Conservation (phyloP, 2,113 vertebrate genomes). For the Probosciger aterrimus region DNA sequence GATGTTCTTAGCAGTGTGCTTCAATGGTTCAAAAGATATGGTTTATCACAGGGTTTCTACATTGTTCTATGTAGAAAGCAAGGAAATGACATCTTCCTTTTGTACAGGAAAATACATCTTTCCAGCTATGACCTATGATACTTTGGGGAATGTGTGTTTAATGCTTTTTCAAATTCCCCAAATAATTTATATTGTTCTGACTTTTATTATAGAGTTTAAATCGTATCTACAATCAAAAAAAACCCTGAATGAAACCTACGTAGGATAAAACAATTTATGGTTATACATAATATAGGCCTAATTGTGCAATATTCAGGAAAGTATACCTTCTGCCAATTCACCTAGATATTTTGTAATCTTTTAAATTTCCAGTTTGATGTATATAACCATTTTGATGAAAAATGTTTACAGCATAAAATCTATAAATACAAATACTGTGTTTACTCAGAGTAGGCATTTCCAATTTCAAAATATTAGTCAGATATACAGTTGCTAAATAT, state of each 20-base stretch:
- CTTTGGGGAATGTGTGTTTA: neutral
- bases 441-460: neutral
- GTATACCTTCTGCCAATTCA: neutral
- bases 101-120: neutral
- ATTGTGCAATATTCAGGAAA: neutral
- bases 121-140: neutral
- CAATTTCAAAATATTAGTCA: conserved; percentile 23
- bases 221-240: neutral
- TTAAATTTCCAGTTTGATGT: neutral
- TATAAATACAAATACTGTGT: neutral
- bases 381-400: neutral
- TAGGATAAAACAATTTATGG: neutral
- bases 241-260: neutral
- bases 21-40: neutral
- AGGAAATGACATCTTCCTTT: neutral
- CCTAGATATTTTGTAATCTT: neutral
- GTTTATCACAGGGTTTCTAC: neutral
- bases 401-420: neutral
- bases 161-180: neutral
- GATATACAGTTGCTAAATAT: neutral
- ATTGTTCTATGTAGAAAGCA: neutral
- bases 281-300: neutral
- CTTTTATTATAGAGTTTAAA: neutral
- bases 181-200: neutral
- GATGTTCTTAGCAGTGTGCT: neutral